These are phyloP conservation scores for Corythoichthys haematopterus DNA, from an alignment of 2,113 vertebrate genomes.

Conservation along the genomic window DNA sequence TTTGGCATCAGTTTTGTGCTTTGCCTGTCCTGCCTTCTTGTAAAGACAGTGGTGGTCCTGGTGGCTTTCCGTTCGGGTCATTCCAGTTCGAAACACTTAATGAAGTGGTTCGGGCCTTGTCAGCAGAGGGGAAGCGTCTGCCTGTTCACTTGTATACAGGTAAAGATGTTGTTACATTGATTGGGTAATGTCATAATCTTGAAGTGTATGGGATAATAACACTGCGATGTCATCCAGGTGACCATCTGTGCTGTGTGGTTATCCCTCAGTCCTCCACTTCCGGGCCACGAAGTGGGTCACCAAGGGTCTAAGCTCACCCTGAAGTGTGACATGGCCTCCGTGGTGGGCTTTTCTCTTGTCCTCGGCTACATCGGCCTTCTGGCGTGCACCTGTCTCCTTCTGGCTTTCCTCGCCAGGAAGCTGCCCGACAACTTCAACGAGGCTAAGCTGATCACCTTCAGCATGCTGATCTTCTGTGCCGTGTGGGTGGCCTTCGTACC, in stretches of 20 bases:
- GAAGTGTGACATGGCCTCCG: conserved; percentile 66
- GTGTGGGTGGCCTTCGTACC: too few species aligned
- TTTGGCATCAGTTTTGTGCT: conserved; percentile 74
- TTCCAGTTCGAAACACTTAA: conserved; percentile 50
- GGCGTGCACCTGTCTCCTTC: conserved; percentile 61
- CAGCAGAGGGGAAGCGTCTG: conserved; percentile 66
- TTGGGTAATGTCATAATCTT: too few species aligned
- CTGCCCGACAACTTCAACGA: conserved; percentile 64
- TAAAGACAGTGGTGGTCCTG: conserved; percentile 72
- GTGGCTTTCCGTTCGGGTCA: conserved; percentile 62
- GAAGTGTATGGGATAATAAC: too few species aligned
- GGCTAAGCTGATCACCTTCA: conserved; percentile 64
- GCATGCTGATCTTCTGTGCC: too few species aligned
- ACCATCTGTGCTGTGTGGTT: conserved; percentile 73
- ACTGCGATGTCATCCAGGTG: conserved; percentile 68
- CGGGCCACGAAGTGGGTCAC: too few species aligned
- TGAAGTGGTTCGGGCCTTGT: conserved; percentile 64
- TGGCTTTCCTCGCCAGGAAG: conserved; percentile 71
- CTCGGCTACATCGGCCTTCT: conserved; percentile 74
- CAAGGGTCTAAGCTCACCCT: conserved; percentile 62
- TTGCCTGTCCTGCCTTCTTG: conserved; percentile 68
- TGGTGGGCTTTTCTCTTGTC: conserved; percentile 64
- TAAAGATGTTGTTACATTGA: neutral
- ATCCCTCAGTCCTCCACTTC: conserved; percentile 61
- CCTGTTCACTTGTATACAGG: conserved; percentile 51